Evolutionary conservation across 2,888 invertebrate species (phyloP), one percentile per base, ranked within the genome.

Genomic region (Willowsia nigromaculata): DNA sequence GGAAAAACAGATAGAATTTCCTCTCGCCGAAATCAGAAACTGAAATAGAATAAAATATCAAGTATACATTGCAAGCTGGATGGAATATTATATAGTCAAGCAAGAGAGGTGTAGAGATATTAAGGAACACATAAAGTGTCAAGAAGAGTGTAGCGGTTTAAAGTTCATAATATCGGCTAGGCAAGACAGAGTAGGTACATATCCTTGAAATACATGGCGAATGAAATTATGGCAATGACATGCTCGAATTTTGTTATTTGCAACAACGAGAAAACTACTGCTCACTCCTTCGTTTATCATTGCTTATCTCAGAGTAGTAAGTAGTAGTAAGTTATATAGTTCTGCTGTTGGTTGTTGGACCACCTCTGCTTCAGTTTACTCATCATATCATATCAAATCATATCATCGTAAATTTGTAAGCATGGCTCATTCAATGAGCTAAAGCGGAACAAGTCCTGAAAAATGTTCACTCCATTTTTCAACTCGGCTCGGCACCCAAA

Each of bases 181-280:
- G 40, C 18, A 11, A 9, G 27, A 25, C n/a, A 1, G 11, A 25
- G 25, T 11, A 59, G 11, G 27, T 59, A 43, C 43, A 74, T 56
- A 85, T 85, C 85, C 85, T 85, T 85, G 85, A 85, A 85, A 76
- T 85, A 76, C 33, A 74, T 85, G 53, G 76, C 74, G 30, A 43
- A 53, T 74, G 47, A 85, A 85, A 76, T 85, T 76, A 76, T 85
- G 74, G 74, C 85, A 85, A 85, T 85, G 85, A 85, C 85, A 85
- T 76, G 85, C 85, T 85, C 76, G 40, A 27, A 59, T 56, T 33
- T 47, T 15, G 80, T 15, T 18, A 37, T 80, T 56, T 80, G 68
- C 37, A 68, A 40, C 68, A 37, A 33, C 33, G 37, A 18, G 3
- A 80, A 56, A 80, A 53, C 25, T 53, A n/a, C 18, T 53, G 18